These are phyloP conservation scores for Petaurus breviceps DNA, from an alignment of 2,113 vertebrate species.

Conservation along the genomic window DNA sequence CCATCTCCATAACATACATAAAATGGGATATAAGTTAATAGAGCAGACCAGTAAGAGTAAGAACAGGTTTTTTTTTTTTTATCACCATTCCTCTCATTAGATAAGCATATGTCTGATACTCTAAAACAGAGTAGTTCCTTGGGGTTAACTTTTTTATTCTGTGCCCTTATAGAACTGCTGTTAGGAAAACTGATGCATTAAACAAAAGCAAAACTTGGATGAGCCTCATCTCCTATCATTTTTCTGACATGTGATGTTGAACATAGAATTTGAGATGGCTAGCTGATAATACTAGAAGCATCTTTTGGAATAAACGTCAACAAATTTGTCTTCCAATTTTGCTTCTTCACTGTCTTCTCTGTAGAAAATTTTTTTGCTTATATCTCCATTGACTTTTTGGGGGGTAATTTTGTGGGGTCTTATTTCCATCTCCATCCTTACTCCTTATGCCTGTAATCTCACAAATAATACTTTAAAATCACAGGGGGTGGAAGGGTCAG, in stretches of 20 bases:
- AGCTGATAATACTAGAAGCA: conserved; percentile 15
- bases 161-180: not conserved
- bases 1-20: not conserved
- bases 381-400: not conserved
- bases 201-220: not conserved
- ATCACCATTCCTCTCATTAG: not conserved
- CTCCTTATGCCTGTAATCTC: not conserved
- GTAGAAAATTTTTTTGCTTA: conserved; percentile 34
- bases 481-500: conserved; percentile 44
- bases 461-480: conserved; percentile 42
- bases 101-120: not conserved
- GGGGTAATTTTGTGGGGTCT: not conserved
- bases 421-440: conserved; percentile 40
- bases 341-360: not conserved
- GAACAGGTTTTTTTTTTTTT: not conserved
- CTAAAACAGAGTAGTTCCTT: not conserved
- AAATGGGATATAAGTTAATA: not conserved
- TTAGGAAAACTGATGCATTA: not conserved
- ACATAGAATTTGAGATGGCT: not conserved
- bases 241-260: conserved; percentile 34
- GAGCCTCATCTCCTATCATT: not conserved
- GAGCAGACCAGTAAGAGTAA: not conserved
- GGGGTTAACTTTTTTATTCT: not conserved
- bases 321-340: not conserved
- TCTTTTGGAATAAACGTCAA: conserved; percentile 9